phyloP scores from a whole-genome alignment of 1,140 invertebrate species.

The Epicauta chinensis region DNA sequence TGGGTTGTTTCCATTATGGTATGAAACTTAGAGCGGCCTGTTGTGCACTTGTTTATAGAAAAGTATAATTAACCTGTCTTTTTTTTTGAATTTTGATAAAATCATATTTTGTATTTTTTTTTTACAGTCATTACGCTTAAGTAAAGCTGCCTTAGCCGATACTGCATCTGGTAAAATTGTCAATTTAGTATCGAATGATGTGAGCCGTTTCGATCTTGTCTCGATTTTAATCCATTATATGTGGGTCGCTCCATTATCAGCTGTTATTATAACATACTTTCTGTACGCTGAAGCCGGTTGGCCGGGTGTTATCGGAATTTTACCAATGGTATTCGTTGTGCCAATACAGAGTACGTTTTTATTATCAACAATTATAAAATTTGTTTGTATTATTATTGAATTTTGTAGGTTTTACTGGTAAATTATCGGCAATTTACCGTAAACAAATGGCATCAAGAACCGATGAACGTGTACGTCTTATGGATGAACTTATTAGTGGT shows the following conservation, averaged over 20 bases:
- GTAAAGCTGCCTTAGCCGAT: conserved; percentile 60
- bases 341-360: conserved; percentile 58
- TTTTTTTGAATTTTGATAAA: background rate
- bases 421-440: conserved; percentile 57
- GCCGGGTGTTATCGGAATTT: conserved; percentile 62
- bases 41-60: conserved; percentile 63
- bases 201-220: conserved; percentile 57
- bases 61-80: conserved; percentile 40
- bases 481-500: conserved; percentile 71
- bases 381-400: background rate
- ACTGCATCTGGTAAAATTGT: conserved; percentile 80
- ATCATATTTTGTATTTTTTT: background rate
- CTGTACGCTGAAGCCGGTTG: conserved; percentile 58
- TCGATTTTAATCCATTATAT: conserved; percentile 54
- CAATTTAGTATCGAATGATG: conserved; percentile 77
- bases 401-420: conserved; percentile 57
- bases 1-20: conserved; percentile 53
- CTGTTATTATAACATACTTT: conserved; percentile 55
- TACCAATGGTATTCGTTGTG: conserved; percentile 61
- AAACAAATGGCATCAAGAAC: conserved; percentile 60
- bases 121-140: conserved; percentile 51
- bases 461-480: conserved; percentile 67
- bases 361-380: background rate
- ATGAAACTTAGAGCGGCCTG: conserved; percentile 54
- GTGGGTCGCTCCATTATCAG: conserved; percentile 60